Evolutionary conservation across 2,888 invertebrate species (phyloP).

Genomic region (Anthoptus insignis): DNA sequence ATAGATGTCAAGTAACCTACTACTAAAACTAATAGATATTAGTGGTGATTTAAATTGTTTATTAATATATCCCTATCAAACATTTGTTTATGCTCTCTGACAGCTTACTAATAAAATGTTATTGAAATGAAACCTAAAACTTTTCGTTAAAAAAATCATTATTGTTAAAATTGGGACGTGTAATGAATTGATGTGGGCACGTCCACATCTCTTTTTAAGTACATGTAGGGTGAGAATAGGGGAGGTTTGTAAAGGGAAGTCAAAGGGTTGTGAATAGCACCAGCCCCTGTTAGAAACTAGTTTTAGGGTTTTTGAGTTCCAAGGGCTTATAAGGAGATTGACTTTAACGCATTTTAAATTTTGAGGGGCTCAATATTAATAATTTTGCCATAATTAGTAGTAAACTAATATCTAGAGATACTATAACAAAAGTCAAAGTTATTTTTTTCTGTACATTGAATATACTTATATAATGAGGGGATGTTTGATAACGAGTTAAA

Average conservation of each 20-base stretch:
- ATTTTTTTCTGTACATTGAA: too few relatives aligned
- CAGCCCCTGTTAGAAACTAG: slow-evolving; percentile 5
- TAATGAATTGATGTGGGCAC: neutral
- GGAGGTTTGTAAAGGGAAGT: slow-evolving; percentile 20
- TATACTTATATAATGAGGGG: too few relatives aligned
- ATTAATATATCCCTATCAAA: too few relatives aligned
- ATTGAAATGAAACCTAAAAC: neutral
- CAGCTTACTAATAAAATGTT: too few relatives aligned
- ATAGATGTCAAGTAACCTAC: too few relatives aligned
- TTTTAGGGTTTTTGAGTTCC: slow-evolving; percentile 18
- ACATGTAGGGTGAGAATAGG: neutral
- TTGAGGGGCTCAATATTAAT: neutral
- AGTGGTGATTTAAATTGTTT: too few relatives aligned
- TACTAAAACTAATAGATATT: too few relatives aligned
- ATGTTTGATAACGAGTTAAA: too few relatives aligned
- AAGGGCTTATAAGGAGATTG: slow-evolving; percentile 12
- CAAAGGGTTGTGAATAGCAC: slow-evolving; percentile 24
- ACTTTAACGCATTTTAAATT: slow-evolving; percentile 11
- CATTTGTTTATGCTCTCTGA: too few relatives aligned
- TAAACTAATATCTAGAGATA: too few relatives aligned
- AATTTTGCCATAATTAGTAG: too few relatives aligned
- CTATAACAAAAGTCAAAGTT: too few relatives aligned
- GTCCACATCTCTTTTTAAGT: slow-evolving; percentile 13
- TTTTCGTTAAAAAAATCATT: neutral
- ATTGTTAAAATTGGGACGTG: neutral